Evolutionary conservation across 2,888 invertebrate species (phyloP), one percentile per base, ranked within the genome.

Genomic region (Scaptomyza polygonia): DNA sequence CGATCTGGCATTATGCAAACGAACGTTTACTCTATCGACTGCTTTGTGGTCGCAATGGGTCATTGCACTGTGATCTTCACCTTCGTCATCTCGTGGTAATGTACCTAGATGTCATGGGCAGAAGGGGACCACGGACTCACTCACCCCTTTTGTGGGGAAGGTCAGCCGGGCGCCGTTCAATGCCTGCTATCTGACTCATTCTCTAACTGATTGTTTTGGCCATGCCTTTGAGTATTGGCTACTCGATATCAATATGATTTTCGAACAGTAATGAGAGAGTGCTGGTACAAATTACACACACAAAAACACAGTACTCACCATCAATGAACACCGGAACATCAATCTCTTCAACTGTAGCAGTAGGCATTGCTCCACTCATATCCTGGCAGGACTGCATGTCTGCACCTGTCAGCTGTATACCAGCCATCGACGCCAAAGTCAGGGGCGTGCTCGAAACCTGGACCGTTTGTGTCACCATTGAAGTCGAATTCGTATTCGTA

Each of bases 341-440:
- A 80, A 90, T 89, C 89, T 89, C 90, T 90, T 90, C 90, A 90
- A 90, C 90, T 90, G 89, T 89, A 86, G 90, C 90, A 90, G 89
- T 88, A 88, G 89, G 89, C 90, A 89, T 90, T 90, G 89, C 90
- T 90, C 90, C 90, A 90, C 90, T 90, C 89, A 90, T 83, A 88
- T 85, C 90, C 90, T 65, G 77, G 79, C 57, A 84, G 82, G 81
- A 82, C 85, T 45, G 67, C 85, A 77, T 80, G 69, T 90, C 88
- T 78, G 82, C 82, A 89, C 86, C 86, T 88, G 90, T 86, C 79
- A 90, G 80, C 83, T 89, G 89, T 82, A 89, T 84, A 72, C 89
- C 90, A 79, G 89, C 89, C 89, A 89, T 89, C 57, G 89, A 77
- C 67, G 89, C 79, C 77, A 89, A 72, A 25, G 88, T 89, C 79